Conservation (phyloP, 1,140 invertebrate species). For the Rhopalosiphum maidis region DNA sequence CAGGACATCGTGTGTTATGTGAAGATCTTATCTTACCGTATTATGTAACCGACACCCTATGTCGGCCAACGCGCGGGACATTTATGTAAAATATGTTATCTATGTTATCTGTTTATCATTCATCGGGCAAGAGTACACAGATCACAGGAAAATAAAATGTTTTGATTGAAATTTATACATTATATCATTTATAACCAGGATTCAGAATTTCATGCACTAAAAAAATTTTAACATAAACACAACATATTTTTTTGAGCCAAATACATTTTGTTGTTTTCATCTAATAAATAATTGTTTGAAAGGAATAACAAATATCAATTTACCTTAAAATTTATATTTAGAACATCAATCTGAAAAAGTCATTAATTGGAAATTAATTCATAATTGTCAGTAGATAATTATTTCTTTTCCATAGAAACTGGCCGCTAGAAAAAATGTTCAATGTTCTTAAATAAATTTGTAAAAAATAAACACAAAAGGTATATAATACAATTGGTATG, state of each 20-base stretch:
- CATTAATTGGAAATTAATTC: neutral
- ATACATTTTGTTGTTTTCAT: neutral
- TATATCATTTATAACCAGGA: neutral
- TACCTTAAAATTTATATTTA: neutral
- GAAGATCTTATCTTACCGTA: slow-evolving; percentile 12
- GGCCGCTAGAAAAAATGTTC: too few relatives aligned
- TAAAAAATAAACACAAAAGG: neutral
- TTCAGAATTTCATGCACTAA: neutral
- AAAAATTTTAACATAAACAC: rapidly evolving
- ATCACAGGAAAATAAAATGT: neutral
- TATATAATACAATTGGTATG: neutral
- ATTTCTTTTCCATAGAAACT: neutral
- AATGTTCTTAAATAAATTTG: too few relatives aligned
- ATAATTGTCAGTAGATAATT: neutral
- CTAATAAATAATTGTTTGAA: neutral
- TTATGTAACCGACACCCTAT: slow-evolving; percentile 28
- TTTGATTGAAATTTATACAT: neutral
- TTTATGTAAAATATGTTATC: neutral
- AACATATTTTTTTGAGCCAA: neutral
- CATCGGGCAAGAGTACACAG: neutral
- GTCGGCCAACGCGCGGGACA: neutral
- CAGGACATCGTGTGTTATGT: neutral
- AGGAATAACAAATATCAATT: neutral
- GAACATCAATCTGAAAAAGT: neutral
- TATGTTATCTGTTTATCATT: too few relatives aligned